Percentiles rank a stretch among this genome's conserved stretches.
Evolutionary conservation across 2,888 invertebrate genomes (phyloP).

Genomic region (Branchinecta sandiegonensis): DNA sequence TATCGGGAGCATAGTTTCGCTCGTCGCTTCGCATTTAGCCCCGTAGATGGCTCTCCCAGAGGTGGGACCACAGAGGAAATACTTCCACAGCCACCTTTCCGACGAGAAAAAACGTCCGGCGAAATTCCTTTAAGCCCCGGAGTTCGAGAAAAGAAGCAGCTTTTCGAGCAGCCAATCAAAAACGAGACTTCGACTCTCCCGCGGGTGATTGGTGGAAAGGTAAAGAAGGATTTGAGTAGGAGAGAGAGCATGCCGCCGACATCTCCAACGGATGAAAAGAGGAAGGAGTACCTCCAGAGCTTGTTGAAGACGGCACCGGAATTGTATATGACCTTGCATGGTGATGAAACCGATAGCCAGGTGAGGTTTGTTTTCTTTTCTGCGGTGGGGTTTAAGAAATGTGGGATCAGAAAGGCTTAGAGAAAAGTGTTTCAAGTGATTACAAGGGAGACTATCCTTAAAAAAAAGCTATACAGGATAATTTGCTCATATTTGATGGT

Average conservation of each 20-base stretch:
- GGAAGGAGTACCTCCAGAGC: slow-evolving; percentile 52
- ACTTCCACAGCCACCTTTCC: slow-evolving; percentile 4
- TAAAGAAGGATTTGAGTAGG: background rate
- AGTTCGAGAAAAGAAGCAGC: background rate
- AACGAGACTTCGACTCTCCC: background rate
- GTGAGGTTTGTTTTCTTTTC: background rate
- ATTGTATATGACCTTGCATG: slow-evolving; percentile 52
- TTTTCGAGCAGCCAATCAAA: background rate
- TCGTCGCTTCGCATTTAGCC: background rate
- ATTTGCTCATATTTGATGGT: too few species aligned
- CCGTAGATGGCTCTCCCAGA: background rate
- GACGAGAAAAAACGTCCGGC: background rate
- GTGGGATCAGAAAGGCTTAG: too few species aligned
- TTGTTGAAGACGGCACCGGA: slow-evolving; percentile 55
- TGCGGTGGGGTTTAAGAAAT: too few species aligned
- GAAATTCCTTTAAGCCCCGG: slow-evolving; percentile 8
- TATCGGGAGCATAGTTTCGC: background rate
- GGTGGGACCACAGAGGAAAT: background rate
- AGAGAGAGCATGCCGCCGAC: slow-evolving; percentile 14
- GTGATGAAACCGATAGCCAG: slow-evolving; percentile 36
- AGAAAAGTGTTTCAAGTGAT: too few species aligned
- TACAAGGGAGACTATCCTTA: too few species aligned
- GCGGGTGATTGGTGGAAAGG: background rate
- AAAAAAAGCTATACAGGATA: too few species aligned
- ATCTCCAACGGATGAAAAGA: slow-evolving; percentile 36